Conservation (phyloP, 2,888 invertebrate species). For the Protula sp. region DNA sequence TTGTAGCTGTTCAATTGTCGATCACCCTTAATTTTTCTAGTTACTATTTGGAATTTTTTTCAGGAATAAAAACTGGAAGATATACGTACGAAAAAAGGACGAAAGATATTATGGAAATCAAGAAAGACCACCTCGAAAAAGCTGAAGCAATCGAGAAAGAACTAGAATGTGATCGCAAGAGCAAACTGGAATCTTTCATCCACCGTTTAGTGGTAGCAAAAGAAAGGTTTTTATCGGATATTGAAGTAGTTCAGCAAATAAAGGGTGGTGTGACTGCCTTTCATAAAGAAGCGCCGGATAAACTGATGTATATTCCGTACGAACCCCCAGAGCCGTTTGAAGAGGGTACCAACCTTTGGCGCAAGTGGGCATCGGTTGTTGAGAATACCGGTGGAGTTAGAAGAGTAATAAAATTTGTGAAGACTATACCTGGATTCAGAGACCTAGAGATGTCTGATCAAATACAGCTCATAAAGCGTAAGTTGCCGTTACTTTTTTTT, state of each 20-base stretch:
- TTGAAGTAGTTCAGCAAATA: no score
- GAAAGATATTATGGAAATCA: background rate
- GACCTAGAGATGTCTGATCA: conserved; percentile 4
- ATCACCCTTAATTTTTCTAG: no score
- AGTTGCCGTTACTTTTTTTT: no score
- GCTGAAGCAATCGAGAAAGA: background rate
- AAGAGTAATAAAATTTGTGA: conserved; percentile 7
- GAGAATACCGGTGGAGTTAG: background rate
- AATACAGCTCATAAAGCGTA: conserved; percentile 5
- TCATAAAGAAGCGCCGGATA: background rate
- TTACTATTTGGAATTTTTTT: background rate
- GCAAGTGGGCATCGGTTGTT: background rate
- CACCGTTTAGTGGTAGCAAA: background rate
- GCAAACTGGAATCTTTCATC: background rate
- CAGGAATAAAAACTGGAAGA: background rate
- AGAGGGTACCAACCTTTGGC: background rate
- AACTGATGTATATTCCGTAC: background rate
- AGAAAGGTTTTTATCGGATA: background rate
- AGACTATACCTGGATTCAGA: conserved; percentile 8
- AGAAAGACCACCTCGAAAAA: background rate
- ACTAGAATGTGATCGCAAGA: background rate
- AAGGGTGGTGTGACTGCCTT: no score
- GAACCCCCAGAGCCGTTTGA: no score
- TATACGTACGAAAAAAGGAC: conserved; percentile 1
- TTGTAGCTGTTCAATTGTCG: no score